Evolutionary conservation across 2,113 vertebrate genomes (phyloP), one percentile per base, ranked within the genome.

Genomic region (Cathartes aura): DNA sequence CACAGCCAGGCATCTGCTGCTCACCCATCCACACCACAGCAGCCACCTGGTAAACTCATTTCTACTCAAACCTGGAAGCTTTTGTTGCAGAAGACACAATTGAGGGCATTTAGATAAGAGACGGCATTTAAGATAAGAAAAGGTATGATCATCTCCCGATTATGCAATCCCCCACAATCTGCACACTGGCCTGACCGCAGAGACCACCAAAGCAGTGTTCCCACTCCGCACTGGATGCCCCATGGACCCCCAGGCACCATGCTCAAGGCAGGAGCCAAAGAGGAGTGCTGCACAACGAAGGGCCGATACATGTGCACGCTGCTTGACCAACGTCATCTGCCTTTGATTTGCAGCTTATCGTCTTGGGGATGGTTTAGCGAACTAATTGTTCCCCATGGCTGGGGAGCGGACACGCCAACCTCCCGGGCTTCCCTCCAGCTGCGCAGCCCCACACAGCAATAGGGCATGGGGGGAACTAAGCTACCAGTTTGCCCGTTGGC

Each of bases 161-260:
- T 52, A 80, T 14, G 23, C n/a, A 22, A 89, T 55, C 84, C 62
- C 58, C 43, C 52, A 68, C 58, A 64, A 42, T 50, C 43, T 20
- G 4, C 63, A 64, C 11, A 3, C 22, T 23, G 34, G 21, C 21
- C 70, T 81, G 75, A 63, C n/a, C 60, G 75, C 64, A 50, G 56
- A 68, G 55, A 29, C 63, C 90, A 83, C 53, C 76, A 59, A 59
- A 45, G 72, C 76, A 15, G 43, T 6, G 12, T 15, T 92, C 52
- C 58, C 45, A 16, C 58, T 58, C 68, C 9, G 4, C 40, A 21
- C 18, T 40, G 63, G 64, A 11, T 72, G 81, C 56, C 62, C 63
- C 76, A 50, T 0, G 0, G 83, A 40, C 27, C 34, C 47, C 38
- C 38, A 19, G 18, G 40, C 2, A 0, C 26, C 1, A 0, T 13